Base-by-base conservation (phyloP, 2,797 vertebrate genomes). In the Clamator glandarius region DNA sequence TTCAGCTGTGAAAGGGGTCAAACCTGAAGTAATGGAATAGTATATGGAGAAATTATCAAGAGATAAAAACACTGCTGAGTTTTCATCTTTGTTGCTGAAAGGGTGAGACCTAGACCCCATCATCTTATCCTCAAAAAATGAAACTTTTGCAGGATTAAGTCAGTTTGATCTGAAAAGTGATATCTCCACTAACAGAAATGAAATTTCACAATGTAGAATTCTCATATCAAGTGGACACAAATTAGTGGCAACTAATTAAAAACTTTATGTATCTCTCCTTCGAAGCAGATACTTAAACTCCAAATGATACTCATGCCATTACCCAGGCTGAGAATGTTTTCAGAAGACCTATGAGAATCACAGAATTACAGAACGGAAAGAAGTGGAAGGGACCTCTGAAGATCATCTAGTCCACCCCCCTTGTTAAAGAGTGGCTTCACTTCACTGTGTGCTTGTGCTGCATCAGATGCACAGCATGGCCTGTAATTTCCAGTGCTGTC, bases 41-140 rank as follows among this genome's bases (percentile, higher is more conserved):
- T 52, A 61, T 11, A 41, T 12, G 4, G 23, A 46, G 68, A 75
- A 70, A 75, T n/a, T 73, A 61, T 9, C 44, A 84, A 20, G 11
- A 41, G 24, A 92, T 67, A 3, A 21, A 62, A 85, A 81, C 33
- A 31, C 15, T 61, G 39, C 31, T 75, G 26, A 69, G 72, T 87
- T 87, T 87, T 87, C 26, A 73, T 62, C 55, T 59, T 63, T 74
- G 8, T 24, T 77, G 70, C 23, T 79, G 63, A 69, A 95, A 58
- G 28, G 17, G 12, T 73, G 55, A 90, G 59, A 84, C 33, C 33
- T 25, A 64, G 62, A 70, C 57, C 88, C 12, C 14, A 79, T 35
- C 11, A 25, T 2, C 28, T 36, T 52, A 79, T 41, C 16, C 21
- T 72, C 50, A 70, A 63, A 74, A 91, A 79, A 35, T 10, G 4